A percentile compares a stretch with the other conserved stretches of the same genome.
phyloP scores from a whole-genome alignment of 1,140 invertebrate genomes.

The Camponotus pennsylvanicus region DNA sequence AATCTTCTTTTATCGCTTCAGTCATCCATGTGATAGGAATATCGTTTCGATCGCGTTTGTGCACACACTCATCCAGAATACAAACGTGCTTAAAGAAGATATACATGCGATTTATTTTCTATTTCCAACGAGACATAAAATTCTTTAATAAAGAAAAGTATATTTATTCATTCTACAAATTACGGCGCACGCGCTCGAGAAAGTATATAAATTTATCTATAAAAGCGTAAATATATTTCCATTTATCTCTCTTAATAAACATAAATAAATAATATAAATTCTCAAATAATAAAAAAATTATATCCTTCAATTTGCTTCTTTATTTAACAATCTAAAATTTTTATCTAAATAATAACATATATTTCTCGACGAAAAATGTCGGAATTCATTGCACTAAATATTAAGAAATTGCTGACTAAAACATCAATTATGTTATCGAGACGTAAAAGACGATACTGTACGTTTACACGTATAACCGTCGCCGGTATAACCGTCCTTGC shows the following conservation, averaged over 20 bases:
- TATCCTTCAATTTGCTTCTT: neutral
- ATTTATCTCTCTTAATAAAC: neutral
- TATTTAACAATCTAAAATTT: neutral
- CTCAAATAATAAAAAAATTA: neutral
- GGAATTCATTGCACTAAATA: neutral
- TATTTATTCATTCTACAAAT: conserved; percentile 21
- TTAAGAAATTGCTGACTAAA: conserved; percentile 11
- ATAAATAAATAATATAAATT: neutral
- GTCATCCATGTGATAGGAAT: neutral
- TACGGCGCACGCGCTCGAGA: neutral
- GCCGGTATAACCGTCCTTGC: conserved; percentile 93
- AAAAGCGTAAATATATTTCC: neutral
- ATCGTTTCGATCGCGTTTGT: neutral
- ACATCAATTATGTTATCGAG: neutral
- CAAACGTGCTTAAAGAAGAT: conserved; percentile 6
- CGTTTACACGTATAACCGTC: conserved; percentile 94
- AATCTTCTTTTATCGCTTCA: conserved; percentile 14
- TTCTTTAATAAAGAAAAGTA: neutral
- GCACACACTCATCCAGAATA: neutral
- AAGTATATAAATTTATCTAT: neutral
- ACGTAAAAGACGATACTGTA: conserved; percentile 78
- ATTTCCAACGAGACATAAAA: neutral
- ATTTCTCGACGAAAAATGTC: neutral
- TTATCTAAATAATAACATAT: neutral
- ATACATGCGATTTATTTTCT: neutral